A percentile compares a stretch with the other conserved stretches of the same genome.
These are phyloP conservation scores for Pseudoips prasinana DNA, from an alignment of 2,888 invertebrate genomes.

Conservation along the genomic window DNA sequence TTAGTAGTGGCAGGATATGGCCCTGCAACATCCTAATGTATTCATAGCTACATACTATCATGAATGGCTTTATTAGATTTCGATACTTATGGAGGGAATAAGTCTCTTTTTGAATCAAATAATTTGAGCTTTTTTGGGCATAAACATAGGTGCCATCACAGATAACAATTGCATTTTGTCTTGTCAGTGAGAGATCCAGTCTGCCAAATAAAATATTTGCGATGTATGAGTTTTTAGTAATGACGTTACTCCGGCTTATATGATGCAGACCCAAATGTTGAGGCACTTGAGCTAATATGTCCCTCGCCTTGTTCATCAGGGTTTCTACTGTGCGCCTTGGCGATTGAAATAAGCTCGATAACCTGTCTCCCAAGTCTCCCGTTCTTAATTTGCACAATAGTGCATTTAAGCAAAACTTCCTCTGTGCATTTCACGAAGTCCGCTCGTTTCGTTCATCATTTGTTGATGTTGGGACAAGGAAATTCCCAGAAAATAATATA, in stretches of 20 bases:
- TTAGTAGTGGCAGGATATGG: no score
- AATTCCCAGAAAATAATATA: no score
- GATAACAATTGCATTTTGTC: no score
- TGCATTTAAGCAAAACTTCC: not conserved
- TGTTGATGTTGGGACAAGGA: no score
- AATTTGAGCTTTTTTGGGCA: no score
- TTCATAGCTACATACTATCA: no score
- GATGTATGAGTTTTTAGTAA: conserved; percentile 7
- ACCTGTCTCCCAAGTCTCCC: conserved; percentile 9
- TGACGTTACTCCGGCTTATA: conserved; percentile 5
- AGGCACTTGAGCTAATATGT: conserved; percentile 9
- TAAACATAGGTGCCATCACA: conserved; percentile 11
- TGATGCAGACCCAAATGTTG: conserved; percentile 7
- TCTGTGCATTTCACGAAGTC: conserved; percentile 5
- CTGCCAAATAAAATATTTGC: conserved; percentile 6
- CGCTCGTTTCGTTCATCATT: no score
- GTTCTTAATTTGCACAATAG: no score
- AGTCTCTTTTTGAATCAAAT: no score
- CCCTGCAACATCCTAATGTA: no score
- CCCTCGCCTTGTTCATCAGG: conserved; percentile 12
- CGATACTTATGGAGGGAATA: no score
- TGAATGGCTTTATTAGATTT: no score
- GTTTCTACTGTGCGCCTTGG: conserved; percentile 14
- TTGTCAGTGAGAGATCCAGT: conserved; percentile 6
- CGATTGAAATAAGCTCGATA: conserved; percentile 9